Conservation (phyloP, 1,140 invertebrate genomes). For the Drosophila gunungcola region DNA sequence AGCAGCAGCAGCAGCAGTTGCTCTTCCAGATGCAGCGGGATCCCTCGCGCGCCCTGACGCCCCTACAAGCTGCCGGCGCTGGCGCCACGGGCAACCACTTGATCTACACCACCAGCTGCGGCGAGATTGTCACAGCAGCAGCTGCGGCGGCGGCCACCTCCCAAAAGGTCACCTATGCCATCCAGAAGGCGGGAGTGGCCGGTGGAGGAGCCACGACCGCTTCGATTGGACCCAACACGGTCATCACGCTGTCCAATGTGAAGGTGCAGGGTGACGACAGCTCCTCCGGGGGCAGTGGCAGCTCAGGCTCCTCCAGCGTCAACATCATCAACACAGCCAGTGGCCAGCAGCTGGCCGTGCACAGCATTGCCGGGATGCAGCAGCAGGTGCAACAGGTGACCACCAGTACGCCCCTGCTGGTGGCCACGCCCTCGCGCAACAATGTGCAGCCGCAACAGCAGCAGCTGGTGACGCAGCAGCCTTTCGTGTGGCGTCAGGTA, state of each 20-base stretch:
- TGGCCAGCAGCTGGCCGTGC: constrained; percentile 79
- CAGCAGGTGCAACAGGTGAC: constrained; percentile 54
- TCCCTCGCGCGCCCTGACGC: constrained; percentile 65
- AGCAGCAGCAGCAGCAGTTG: constrained; percentile 59
- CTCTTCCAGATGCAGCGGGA: constrained; percentile 79
- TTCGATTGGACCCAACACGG: constrained; percentile 72
- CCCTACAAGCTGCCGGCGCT: constrained; percentile 63
- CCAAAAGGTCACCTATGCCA: constrained; percentile 77
- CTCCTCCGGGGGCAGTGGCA: constrained; percentile 21
- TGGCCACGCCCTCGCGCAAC: constrained; percentile 69
- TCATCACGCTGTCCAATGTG: constrained; percentile 79
- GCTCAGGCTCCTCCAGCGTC: constrained; percentile 55
- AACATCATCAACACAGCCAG: constrained; percentile 79
- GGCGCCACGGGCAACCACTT: constrained; percentile 69
- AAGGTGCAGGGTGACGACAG: constrained; percentile 71
- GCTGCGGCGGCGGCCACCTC: constrained; percentile 35
- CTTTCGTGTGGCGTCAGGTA: constrained; percentile 79
- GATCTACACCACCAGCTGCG: constrained; percentile 79
- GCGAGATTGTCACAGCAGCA: constrained; percentile 64
- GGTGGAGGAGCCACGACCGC: constrained; percentile 32
- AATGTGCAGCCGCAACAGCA: constrained; percentile 65
- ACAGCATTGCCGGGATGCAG: constrained; percentile 72
- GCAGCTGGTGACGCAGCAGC: constrained; percentile 65
- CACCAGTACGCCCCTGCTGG: constrained; percentile 61
- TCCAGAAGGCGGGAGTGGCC: constrained; percentile 60